Conservation (phyloP, 2,797 vertebrate species). For the Bradypodion pumilum region DNA sequence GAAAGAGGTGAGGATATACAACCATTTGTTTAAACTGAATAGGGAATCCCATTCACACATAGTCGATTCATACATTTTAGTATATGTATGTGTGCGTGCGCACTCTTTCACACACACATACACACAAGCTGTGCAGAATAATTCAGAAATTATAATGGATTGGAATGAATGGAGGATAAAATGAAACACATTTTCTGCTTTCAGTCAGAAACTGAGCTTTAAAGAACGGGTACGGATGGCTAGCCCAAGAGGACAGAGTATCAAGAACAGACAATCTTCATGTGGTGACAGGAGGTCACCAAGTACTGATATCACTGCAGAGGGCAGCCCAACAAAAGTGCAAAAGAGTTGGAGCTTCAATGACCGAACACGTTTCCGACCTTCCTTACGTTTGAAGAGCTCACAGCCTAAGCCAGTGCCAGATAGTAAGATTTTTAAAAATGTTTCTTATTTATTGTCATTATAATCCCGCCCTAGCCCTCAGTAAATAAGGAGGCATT, state of each 20-base stretch:
- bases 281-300: slow-evolving; percentile 91
- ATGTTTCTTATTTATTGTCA: fast-evolving
- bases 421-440: slow-evolving; percentile 80
- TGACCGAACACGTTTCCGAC: slow-evolving; percentile 93
- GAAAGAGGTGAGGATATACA: not conserved
- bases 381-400: slow-evolving; percentile 93
- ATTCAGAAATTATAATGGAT: not conserved
- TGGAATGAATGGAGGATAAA: slow-evolving; percentile 24
- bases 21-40: not conserved
- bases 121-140: slow-evolving; percentile 11
- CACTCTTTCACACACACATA: no score
- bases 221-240: slow-evolving; percentile 95
- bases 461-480: not conserved
- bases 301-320: slow-evolving; percentile 81
- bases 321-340: slow-evolving; percentile 92
- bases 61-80: not conserved
- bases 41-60: not conserved
- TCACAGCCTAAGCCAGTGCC: slow-evolving; percentile 88
- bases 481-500: not conserved
- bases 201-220: slow-evolving; percentile 95
- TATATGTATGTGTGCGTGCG: not conserved
- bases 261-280: slow-evolving; percentile 90
- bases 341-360: slow-evolving; percentile 99
- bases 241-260: slow-evolving; percentile 93
- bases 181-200: slow-evolving; percentile 67